A percentile compares a stretch with the other conserved stretches of the same genome.
These are phyloP conservation scores for Dromaius novaehollandiae DNA, from an alignment of 2,113 vertebrate species.

Conservation along the genomic window DNA sequence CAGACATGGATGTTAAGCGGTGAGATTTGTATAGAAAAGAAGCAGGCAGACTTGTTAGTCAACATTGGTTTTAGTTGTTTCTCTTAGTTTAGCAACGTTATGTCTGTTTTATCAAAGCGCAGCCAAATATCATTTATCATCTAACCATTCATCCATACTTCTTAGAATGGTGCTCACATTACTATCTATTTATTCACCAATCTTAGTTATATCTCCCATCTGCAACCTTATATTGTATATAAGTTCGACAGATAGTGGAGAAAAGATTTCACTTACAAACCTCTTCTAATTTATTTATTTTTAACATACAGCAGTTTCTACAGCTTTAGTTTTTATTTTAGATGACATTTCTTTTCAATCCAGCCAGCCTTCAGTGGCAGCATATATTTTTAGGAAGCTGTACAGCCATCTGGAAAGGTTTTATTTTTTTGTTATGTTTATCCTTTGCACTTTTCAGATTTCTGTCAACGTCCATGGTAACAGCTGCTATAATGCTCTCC, in stretches of 20 bases:
- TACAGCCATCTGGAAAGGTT: constrained; percentile 54
- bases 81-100: neutral
- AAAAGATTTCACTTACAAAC: neutral
- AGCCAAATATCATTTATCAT: neutral
- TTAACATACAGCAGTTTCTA: neutral
- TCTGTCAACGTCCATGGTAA: constrained; percentile 46
- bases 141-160: neutral
- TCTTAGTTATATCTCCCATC: neutral
- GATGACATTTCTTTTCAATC: neutral
- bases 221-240: neutral
- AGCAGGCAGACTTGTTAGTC: neutral
- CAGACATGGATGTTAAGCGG: neutral
- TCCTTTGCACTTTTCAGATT: constrained; percentile 60
- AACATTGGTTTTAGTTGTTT: neutral
- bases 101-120: neutral
- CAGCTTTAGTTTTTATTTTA: constrained; percentile 22
- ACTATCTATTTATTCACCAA: neutral
- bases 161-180: neutral
- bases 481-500: constrained; percentile 51
- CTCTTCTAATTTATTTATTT: neutral
- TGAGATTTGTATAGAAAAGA: neutral
- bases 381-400: constrained; percentile 45
- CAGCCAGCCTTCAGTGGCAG: constrained; percentile 6
- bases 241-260: neutral
- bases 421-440: constrained; percentile 60